Conservation (phyloP, 2,113 vertebrate genomes). For the Ardeotis arabs region DNA sequence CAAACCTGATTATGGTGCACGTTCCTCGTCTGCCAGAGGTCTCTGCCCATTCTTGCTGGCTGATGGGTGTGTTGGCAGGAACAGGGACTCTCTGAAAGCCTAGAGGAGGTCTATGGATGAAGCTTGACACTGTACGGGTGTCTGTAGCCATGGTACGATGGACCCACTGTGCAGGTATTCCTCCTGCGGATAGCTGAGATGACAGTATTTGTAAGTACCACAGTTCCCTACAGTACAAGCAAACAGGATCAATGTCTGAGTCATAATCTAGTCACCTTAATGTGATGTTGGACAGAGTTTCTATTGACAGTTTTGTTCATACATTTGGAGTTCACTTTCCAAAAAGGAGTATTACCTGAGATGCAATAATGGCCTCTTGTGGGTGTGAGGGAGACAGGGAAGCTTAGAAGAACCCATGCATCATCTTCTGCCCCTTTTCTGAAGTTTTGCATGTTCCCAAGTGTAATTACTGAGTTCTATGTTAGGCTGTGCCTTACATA, state of each 20-base stretch:
- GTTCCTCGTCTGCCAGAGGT: neutral
- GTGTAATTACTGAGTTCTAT: neutral
- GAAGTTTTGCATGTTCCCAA: neutral
- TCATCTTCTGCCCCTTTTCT: neutral
- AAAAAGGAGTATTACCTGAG: neutral
- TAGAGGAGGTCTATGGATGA: neutral
- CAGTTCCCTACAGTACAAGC: neutral
- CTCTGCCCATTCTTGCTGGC: neutral
- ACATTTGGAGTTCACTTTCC: neutral
- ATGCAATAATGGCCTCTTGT: neutral
- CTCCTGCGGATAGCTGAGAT: neutral
- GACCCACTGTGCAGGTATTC: neutral
- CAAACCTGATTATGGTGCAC: neutral
- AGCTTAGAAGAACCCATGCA: neutral
- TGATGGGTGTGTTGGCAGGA: neutral
- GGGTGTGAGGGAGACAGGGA: neutral
- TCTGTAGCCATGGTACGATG: neutral
- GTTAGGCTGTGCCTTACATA: neutral
- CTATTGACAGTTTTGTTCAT: neutral
- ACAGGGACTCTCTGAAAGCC: neutral
- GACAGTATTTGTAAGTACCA: neutral
- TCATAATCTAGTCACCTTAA: neutral
- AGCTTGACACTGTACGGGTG: accelerated
- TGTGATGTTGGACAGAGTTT: neutral
- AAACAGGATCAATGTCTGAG: neutral